Conservation (phyloP, 1,140 invertebrate genomes). For the Zaprionus kolodkinae region DNA sequence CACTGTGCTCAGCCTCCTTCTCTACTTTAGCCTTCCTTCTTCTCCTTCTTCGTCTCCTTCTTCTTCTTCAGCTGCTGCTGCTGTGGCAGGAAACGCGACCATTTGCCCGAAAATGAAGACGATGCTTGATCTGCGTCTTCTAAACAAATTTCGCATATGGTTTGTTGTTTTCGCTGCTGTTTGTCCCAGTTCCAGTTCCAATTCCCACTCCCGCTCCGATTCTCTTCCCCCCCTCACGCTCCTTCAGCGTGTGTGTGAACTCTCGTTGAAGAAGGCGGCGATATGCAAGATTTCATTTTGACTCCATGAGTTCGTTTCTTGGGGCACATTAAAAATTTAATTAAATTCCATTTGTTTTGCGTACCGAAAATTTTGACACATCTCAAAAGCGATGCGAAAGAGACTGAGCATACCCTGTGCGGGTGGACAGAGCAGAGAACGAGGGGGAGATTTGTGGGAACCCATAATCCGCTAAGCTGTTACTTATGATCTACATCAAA, state of each 20-base stretch:
- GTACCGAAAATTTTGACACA: constrained; percentile 53
- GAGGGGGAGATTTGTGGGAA: not conserved
- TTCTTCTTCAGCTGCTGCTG: constrained; percentile 19
- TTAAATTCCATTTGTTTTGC: constrained; percentile 62
- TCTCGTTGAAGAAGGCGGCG: constrained; percentile 56
- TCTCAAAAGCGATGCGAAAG: constrained; percentile 14
- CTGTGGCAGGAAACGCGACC: constrained; percentile 60
- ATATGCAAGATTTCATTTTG: constrained; percentile 77
- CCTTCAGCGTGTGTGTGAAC: constrained; percentile 37
- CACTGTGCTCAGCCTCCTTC: constrained; percentile 1
- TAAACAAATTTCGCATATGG: constrained; percentile 53
- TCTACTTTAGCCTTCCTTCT: not conserved
- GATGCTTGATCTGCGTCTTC: constrained; percentile 37
- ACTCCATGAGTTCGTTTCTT: constrained; percentile 43
- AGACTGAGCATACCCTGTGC: not conserved
- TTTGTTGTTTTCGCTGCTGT: constrained; percentile 15
- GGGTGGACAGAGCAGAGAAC: not conserved
- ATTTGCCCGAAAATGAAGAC: constrained; percentile 16
- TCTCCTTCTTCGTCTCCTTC: constrained; percentile 4
- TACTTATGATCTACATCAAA: not conserved
- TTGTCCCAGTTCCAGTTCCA: constrained; percentile 24
- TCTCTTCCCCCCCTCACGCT: not conserved
- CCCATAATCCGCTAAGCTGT: not conserved
- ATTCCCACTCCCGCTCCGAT: not conserved
- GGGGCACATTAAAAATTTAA: constrained; percentile 57